phyloP scores from a whole-genome alignment of 2,888 invertebrate genomes.

The Cyclophora punctaria region DNA sequence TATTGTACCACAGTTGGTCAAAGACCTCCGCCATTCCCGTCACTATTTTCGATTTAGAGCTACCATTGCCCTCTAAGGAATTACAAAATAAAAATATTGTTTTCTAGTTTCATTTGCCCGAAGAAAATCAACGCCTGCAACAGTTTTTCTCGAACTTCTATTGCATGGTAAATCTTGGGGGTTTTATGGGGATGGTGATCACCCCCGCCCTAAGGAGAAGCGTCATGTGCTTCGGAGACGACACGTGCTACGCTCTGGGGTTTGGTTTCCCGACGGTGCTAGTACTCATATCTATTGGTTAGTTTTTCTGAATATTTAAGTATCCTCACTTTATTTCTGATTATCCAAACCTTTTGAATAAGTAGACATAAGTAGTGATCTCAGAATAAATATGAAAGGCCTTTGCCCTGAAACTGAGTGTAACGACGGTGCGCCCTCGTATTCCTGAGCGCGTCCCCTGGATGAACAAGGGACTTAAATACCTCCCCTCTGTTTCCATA shows the following conservation, averaged over 20 bases:
- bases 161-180: slow-evolving; percentile 84
- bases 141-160: slow-evolving; percentile 89
- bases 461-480: too few relatives aligned
- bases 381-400: too few relatives aligned
- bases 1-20: too few relatives aligned
- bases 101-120: slow-evolving; percentile 76
- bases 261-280: slow-evolving; percentile 85
- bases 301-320: slow-evolving; percentile 1
- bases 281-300: slow-evolving; percentile 81
- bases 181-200: slow-evolving; percentile 79
- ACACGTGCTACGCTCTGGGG: slow-evolving; percentile 82
- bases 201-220: slow-evolving; percentile 82
- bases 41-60: too few relatives aligned
- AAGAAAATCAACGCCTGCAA: slow-evolving; percentile 78
- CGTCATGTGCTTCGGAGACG: slow-evolving; percentile 79
- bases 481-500: too few relatives aligned
- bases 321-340: too few relatives aligned
- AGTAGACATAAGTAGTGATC: too few relatives aligned
- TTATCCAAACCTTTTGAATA: too few relatives aligned
- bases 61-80: background rate
- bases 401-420: too few relatives aligned
- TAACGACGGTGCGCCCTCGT: too few relatives aligned
- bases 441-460: too few relatives aligned
- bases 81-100: background rate
- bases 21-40: too few relatives aligned